Evolutionary conservation across 1,140 invertebrate genomes (phyloP), one percentile per base, ranked within the genome.

Genomic region (Nasonia giraulti): DNA sequence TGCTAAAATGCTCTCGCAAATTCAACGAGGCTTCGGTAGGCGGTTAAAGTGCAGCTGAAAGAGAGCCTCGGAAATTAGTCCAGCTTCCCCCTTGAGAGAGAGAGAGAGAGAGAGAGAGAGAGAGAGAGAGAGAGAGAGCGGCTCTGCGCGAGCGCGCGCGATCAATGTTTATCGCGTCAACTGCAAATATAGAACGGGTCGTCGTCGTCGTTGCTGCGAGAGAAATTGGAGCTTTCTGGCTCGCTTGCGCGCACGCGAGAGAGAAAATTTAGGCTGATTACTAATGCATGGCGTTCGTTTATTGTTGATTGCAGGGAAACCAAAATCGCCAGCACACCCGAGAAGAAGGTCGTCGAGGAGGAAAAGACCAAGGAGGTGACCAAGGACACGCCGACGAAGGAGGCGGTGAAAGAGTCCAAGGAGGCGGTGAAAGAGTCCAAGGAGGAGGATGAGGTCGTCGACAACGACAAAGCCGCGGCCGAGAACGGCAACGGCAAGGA

Each of bases 261-360:
- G 40, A 8, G 40, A 10, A 44, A 62, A 62, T 62, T 62, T 62
- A 17, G 55, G 17, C 3, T 62, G 55, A 62, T 62, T 62, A n/a
- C 14, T 62, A 62, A 62, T 20, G 55, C 20, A 20, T 0, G 55
- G 1, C 17, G 14, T 62, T 20, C 20, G 0, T n/a, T 62, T 6
- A 2, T 17, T 7, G 1, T 3, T 62, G 55, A 7, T 75, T 31
- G 12, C 84, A 93, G 92, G 87, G 93, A 93, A 84, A 91, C 93
- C 76, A 94, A 94, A 89, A 93, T 94, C 87, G 94, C 93, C 84
- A 94, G 93, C 86, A 94, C 85, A 23, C 94, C 94, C 80, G 94
- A 95, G 85, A 95, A 93, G 85, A 92, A 93, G 86, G 92, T 93
- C 17, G 90, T 91, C 14, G 91, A 91, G 23, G 92, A 92, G 68